These are phyloP conservation scores for Hemibagrus guttatus DNA, from an alignment of 2,797 vertebrate genomes.

Conservation along the genomic window DNA sequence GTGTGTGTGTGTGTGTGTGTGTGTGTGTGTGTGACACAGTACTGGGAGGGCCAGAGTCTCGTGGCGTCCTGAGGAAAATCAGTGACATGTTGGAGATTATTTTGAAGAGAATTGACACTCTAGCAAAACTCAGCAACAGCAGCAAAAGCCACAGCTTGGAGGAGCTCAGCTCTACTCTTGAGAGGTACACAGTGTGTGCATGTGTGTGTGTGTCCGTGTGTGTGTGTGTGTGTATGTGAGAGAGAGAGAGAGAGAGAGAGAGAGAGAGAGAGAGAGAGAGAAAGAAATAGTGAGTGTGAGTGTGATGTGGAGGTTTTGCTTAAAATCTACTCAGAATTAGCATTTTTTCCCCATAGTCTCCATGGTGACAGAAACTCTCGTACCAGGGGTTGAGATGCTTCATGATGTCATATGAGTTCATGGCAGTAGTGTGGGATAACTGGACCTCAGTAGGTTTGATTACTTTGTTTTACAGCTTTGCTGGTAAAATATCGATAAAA, in stretches of 20 bases:
- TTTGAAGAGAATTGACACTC: conserved; percentile 87
- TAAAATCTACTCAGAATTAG: conserved; percentile 26
- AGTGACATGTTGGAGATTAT: conserved; percentile 95
- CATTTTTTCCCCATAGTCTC: conserved; percentile 15
- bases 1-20: conserved; percentile 32
- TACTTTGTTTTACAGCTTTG: background rate
- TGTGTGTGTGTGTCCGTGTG: conserved; percentile 5
- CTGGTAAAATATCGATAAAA: background rate
- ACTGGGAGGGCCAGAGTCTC: conserved; percentile 83
- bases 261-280: background rate
- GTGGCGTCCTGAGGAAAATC: conserved; percentile 90
- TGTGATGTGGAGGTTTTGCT: conserved; percentile 18
- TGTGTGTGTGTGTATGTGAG: conserved; percentile 22
- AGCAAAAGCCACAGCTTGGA: conserved; percentile 82
- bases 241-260: background rate
- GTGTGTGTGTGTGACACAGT: conserved; percentile 71
- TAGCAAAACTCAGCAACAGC: conserved; percentile 86
- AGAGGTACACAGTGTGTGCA: conserved; percentile 77
- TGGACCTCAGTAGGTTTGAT: background rate
- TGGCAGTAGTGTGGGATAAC: background rate
- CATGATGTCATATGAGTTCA: conserved; percentile 12
- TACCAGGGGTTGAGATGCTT: conserved; percentile 25
- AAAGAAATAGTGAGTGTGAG: background rate
- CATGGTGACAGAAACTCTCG: conserved; percentile 34
- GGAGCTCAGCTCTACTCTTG: conserved; percentile 76